Evolutionary conservation across 2,888 invertebrate species (phyloP).

Genomic region (Caenorhabditis angaria): DNA sequence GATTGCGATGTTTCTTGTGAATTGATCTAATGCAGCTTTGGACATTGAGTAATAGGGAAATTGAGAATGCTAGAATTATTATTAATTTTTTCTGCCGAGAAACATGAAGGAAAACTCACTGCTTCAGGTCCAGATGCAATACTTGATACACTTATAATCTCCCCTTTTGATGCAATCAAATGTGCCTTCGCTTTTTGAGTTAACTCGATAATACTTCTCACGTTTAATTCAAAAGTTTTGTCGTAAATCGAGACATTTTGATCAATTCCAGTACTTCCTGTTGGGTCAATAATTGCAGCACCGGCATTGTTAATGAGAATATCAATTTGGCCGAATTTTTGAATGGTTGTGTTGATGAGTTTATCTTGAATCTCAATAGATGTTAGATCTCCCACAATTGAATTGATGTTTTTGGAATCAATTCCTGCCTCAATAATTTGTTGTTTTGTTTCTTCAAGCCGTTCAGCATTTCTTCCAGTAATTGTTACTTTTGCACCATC

Average conservation of each 20-base stretch:
- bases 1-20: slow-evolving; percentile 25
- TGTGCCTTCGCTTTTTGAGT: slow-evolving; percentile 30
- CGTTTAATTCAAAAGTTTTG: background rate
- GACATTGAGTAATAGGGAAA: slow-evolving; percentile 27
- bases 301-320: background rate
- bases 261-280: background rate
- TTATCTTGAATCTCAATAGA: background rate
- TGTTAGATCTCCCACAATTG: background rate
- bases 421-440: background rate
- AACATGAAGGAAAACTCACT: no score
- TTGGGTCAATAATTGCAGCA: background rate
- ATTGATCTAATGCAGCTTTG: slow-evolving; percentile 29
- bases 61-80: background rate
- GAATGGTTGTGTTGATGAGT: background rate
- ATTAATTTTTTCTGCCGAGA: no score
- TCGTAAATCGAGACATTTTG: background rate
- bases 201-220: slow-evolving; percentile 18
- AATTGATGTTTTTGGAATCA: background rate
- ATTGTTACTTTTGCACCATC: slow-evolving; percentile 18
- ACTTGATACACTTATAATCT: slow-evolving; percentile 36
- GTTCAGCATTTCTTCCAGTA: slow-evolving; percentile 13
- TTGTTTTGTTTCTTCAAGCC: background rate
- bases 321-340: background rate
- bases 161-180: slow-evolving; percentile 25
- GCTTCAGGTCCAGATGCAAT: slow-evolving; percentile 34